Conservation (phyloP, 2,797 vertebrate genomes). For the Urosaurus nigricauda region DNA sequence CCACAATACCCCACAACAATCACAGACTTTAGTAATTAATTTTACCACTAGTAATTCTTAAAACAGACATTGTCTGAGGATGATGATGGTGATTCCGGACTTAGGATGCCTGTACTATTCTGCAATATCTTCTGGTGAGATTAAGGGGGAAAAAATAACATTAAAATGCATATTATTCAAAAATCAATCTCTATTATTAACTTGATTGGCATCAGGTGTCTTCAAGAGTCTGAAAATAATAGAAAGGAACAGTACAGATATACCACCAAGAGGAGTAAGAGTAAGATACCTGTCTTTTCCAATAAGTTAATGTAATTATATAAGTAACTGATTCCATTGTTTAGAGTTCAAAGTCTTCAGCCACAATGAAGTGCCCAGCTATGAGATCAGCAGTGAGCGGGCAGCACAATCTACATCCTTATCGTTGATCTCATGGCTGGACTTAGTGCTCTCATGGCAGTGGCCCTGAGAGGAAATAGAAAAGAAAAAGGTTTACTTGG, state of each 20-base stretch:
- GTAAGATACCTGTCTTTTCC: slow-evolving; percentile 42
- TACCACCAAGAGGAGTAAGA: slow-evolving; percentile 37
- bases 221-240: slow-evolving; percentile 51
- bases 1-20: slow-evolving; percentile 14
- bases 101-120: not conserved
- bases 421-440: too few species aligned
- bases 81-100: not conserved
- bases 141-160: slow-evolving; percentile 8
- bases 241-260: slow-evolving; percentile 9
- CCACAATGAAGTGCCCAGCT: too few species aligned
- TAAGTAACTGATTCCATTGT: not conserved
- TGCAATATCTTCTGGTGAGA: slow-evolving; percentile 38
- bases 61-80: not conserved
- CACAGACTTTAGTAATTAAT: slow-evolving; percentile 52
- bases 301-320: slow-evolving; percentile 48
- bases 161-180: slow-evolving; percentile 39
- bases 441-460: too few species aligned
- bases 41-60: slow-evolving; percentile 23
- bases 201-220: not conserved
- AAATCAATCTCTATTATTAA: slow-evolving; percentile 33
- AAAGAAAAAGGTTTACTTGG: too few species aligned
- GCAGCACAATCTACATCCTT: too few species aligned
- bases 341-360: not conserved
- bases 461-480: too few species aligned
- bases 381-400: too few species aligned